A percentile compares a stretch with the other conserved stretches of the same genome.
phyloP scores from a whole-genome alignment of 1,140 invertebrate species.

The Orchestia grillus region DNA sequence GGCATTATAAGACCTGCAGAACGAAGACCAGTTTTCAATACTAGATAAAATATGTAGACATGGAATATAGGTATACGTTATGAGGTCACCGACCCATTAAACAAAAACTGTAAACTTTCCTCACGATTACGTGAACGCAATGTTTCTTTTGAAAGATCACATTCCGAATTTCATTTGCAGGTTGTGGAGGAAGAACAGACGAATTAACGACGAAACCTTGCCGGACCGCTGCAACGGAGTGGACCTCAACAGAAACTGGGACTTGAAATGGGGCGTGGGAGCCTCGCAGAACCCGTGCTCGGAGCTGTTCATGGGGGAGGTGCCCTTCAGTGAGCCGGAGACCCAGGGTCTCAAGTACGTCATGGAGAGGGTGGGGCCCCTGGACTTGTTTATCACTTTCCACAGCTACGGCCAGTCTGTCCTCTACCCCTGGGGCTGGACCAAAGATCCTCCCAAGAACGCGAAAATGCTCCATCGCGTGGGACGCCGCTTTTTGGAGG shows the following conservation, averaged over 20 bases:
- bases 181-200: constrained; percentile 49
- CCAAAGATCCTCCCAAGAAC: constrained; percentile 69
- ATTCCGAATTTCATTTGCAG: neutral
- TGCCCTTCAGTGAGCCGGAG: constrained; percentile 72
- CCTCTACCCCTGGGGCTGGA: constrained; percentile 88
- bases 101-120: no score
- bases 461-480: constrained; percentile 56
- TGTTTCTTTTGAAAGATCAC: no score
- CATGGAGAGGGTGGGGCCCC: constrained; percentile 64
- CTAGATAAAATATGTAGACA: no score
- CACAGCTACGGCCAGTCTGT: constrained; percentile 93
- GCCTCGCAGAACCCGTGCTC: constrained; percentile 81
- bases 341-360: constrained; percentile 69
- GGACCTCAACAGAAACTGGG: constrained; percentile 49
- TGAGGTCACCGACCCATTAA: no score
- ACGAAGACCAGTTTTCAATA: no score
- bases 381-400: constrained; percentile 85
- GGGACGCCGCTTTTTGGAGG: constrained; percentile 61
- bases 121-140: no score
- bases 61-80: no score
- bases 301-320: constrained; percentile 73
- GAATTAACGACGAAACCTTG: constrained; percentile 5
- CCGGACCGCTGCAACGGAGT: constrained; percentile 49
- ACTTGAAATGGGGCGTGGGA: constrained; percentile 59
- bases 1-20: no score